Base-by-base conservation (phyloP, 2,888 invertebrate species). In the Leptopilina myrica region DNA sequence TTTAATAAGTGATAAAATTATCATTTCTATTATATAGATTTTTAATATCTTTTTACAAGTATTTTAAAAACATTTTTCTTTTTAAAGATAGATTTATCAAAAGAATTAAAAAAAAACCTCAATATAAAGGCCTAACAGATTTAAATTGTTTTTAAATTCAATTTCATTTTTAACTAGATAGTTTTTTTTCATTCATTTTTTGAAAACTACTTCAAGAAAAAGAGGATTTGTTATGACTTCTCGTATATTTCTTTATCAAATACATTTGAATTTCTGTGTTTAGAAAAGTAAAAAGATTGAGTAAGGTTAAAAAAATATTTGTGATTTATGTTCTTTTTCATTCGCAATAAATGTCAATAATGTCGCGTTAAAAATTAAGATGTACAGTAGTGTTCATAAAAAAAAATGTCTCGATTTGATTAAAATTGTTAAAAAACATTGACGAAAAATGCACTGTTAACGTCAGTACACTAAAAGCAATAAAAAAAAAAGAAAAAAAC, bases 381-480 rank as follows among this genome's bases (percentile, higher is more conserved):
- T 59, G 59, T 59, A n/a, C n/a, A 15, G 15, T 7, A 59, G 20
- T 20, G 15, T 9, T 62, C 9, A 62, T 20, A 62, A 46, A 43
- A 1, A 20, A 66, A 66, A 53, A 56, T 33, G 33, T 8, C 56
- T 33, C 33, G 40, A 14, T 73, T 53, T 33, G 26, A 56, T 5
- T 59, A 56, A 8, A 73, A 11, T 14, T 64, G 26, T 76, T 65
- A 43, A 14, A 7, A 67, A 62, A 56, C 73, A 75, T 65, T 6
- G 64, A 78, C 64, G 77, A 78, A 76, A 11, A 76, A 11, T 64
- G 79, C 81, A 82, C 78, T 81, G 81, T 83, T 82, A 76, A 78
- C 81, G 81, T 82, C 76, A 80, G 79, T 82, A 80, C 81, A 82
- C 83, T 77, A 69, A 77, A 43, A 56, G 40, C 76, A 77, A 62